Conservation (phyloP, 35 echinoderm and acorn worm species). For the Ophioderma brevispina region DNA sequence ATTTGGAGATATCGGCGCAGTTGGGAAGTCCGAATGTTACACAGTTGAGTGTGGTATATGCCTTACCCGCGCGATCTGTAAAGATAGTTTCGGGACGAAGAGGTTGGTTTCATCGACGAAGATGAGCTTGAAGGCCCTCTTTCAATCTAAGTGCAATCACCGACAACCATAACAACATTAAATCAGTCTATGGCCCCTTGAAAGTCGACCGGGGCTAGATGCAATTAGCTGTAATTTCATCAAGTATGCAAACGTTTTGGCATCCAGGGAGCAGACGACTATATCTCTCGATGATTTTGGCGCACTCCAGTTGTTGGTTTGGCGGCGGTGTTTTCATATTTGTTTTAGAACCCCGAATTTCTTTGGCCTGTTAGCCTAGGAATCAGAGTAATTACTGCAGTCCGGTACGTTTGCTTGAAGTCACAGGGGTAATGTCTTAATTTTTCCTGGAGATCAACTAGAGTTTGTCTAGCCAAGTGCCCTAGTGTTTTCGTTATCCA, state of each 20-base stretch:
- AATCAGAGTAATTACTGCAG: background rate
- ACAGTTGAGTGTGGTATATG: no score
- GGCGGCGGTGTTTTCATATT: background rate
- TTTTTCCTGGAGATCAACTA: background rate
- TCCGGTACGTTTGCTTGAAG: background rate
- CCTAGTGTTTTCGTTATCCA: background rate
- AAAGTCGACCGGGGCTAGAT: background rate
- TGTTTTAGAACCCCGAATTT: background rate
- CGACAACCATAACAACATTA: slow-evolving; percentile 2
- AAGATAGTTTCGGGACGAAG: background rate
- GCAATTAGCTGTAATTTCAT: slow-evolving; percentile 11
- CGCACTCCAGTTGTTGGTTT: slow-evolving; percentile 4
- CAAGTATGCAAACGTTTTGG: background rate
- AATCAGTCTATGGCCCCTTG: slow-evolving; percentile 12
- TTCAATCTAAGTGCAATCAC: slow-evolving; percentile 8
- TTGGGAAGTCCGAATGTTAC: no score
- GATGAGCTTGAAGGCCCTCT: background rate
- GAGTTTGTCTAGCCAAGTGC: background rate
- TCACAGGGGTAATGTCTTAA: background rate
- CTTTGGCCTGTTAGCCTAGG: background rate
- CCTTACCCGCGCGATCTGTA: background rate
- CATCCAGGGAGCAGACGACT: background rate
- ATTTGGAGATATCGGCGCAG: no score
- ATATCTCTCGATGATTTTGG: background rate
- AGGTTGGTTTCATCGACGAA: background rate